Evolutionary conservation across 2,797 vertebrate species (phyloP).

Genomic region (Bucorvus abyssinicus): DNA sequence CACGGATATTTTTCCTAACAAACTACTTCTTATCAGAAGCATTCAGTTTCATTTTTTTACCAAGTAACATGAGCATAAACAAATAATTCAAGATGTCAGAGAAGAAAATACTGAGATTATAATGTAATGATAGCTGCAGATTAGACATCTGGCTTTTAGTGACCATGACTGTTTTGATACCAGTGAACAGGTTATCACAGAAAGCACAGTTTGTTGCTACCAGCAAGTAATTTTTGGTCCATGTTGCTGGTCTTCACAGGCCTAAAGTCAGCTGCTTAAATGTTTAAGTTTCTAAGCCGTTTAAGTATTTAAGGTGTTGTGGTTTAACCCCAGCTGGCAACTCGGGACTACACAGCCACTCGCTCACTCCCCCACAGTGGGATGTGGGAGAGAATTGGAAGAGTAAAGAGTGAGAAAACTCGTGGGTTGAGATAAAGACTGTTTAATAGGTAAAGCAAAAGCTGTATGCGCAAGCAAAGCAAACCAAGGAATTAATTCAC

Average conservation of each 20-base stretch:
- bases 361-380: not conserved
- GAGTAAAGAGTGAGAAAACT: not conserved
- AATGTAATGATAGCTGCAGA: not conserved
- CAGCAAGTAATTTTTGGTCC: not conserved
- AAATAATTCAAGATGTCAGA: not conserved
- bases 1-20: not conserved
- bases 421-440: not conserved
- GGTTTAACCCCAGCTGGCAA: not conserved
- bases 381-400: not conserved
- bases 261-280: not conserved
- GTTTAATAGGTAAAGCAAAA: not conserved
- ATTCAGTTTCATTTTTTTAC: not conserved
- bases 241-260: not conserved
- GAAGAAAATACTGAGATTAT: not conserved
- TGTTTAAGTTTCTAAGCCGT: not conserved
- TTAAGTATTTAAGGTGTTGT: not conserved
- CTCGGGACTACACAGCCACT: not conserved
- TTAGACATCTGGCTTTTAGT: not conserved
- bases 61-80: not conserved
- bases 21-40: not conserved
- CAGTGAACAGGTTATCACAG: not conserved
- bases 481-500: not conserved
- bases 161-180: not conserved
- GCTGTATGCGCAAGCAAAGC: accelerated
- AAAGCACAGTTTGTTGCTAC: not conserved